These are phyloP conservation scores for Rousettus leschenaultii DNA, from an alignment of 2,113 vertebrate genomes.

Conservation along the genomic window DNA sequence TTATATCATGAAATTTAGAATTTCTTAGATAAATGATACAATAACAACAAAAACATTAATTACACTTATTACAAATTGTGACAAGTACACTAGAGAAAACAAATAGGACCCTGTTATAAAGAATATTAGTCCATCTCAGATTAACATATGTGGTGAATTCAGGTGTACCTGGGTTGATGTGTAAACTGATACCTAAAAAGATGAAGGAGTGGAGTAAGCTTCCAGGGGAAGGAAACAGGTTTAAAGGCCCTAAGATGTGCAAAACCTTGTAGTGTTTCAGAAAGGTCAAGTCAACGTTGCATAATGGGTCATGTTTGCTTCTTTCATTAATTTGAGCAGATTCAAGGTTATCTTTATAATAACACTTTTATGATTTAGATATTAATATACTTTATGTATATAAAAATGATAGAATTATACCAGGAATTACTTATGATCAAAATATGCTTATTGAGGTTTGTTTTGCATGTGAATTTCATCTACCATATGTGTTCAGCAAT, in stretches of 20 bases:
- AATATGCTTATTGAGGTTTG: neutral
- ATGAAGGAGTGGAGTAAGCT: neutral
- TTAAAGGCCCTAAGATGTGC: neutral
- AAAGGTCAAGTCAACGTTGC: neutral
- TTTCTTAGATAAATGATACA: neutral
- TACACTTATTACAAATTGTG: neutral
- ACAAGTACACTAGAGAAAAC: neutral
- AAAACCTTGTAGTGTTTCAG: neutral
- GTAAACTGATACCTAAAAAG: neutral
- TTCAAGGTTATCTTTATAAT: neutral
- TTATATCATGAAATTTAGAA: neutral
- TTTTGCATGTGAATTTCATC: neutral
- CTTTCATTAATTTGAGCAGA: neutral
- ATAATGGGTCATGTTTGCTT: neutral
- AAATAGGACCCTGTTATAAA: neutral
- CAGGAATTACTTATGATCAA: neutral
- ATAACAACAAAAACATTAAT: neutral
- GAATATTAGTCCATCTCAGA: neutral
- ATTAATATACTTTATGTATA: neutral
- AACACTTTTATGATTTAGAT: neutral
- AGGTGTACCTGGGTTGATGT: neutral
- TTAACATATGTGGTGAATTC: neutral
- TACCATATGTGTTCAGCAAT: neutral
- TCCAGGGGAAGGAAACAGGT: neutral
- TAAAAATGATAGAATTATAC: neutral